Conservation (phyloP, 2,113 vertebrate species). For the Oceanites oceanicus region DNA sequence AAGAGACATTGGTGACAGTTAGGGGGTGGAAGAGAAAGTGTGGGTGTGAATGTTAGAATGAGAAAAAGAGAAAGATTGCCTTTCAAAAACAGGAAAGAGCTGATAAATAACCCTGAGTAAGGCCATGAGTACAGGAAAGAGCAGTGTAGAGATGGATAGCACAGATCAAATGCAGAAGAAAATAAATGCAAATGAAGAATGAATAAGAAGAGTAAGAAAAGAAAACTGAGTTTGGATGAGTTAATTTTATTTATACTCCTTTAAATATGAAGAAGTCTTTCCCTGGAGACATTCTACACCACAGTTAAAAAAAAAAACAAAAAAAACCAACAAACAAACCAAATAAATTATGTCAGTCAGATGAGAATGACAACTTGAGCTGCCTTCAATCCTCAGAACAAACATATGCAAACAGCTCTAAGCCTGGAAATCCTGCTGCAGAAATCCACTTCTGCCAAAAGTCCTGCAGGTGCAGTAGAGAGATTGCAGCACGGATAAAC, state of each 20-base stretch:
- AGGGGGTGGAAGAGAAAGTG: neutral
- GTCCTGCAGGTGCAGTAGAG: neutral
- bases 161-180: neutral
- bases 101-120: neutral
- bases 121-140: neutral
- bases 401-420: neutral
- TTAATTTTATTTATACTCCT: neutral
- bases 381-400: neutral
- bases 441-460: neutral
- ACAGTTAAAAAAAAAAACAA: neutral
- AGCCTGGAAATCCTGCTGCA: neutral
- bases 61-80: neutral
- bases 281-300: neutral
- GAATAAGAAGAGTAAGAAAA: neutral
- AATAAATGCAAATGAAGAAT: conserved; percentile 12
- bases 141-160: neutral
- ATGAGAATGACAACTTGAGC: neutral
- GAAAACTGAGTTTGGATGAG: neutral
- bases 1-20: neutral
- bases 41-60: neutral
- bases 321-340: neutral
- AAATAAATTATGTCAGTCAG: neutral
- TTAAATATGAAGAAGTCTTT: neutral
- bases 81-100: neutral
- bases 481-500: neutral